phyloP scores from a whole-genome alignment of 2,888 invertebrate species.

The Tetanocera ferruginea region DNA sequence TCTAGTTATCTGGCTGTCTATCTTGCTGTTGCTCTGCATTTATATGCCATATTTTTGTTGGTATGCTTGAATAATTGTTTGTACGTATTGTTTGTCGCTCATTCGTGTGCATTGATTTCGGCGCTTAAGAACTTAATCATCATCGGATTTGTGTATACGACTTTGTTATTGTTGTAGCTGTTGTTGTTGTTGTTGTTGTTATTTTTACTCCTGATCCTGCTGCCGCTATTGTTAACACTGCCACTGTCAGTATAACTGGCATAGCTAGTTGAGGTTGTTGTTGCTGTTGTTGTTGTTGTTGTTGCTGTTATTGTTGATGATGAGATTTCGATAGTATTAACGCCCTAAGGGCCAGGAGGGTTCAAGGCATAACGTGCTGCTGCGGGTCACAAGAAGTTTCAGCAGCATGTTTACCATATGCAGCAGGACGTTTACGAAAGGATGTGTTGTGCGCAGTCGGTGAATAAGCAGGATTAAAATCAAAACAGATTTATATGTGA shows the following conservation, averaged over 20 bases:
- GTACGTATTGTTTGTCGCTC: conserved; percentile 45
- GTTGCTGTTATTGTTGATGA: conserved; percentile 26
- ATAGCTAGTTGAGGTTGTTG: not conserved
- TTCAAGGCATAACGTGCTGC: not conserved
- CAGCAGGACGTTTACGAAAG: not conserved
- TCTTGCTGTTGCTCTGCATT: not conserved
- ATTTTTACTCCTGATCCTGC: not conserved
- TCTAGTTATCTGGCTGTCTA: not conserved
- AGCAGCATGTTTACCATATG: not conserved
- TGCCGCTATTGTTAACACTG: conserved; percentile 42
- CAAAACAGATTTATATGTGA: conserved; percentile 45
- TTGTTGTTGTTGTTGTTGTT: conserved; percentile 16
- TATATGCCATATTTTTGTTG: not conserved
- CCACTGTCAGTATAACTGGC: conserved; percentile 36
- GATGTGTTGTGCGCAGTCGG: conserved; percentile 45
- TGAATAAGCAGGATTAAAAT: conserved; percentile 59
- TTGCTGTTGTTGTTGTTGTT: conserved; percentile 47
- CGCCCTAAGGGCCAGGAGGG: not conserved
- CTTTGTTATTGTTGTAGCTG: conserved; percentile 13
- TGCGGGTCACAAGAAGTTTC: conserved; percentile 4
- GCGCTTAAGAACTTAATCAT: conserved; percentile 64
- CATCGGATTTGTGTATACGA: conserved; percentile 44
- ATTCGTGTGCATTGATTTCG: conserved; percentile 67
- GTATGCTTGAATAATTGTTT: not conserved
- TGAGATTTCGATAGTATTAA: conserved; percentile 36